Evolutionary conservation across 2,888 invertebrate species (phyloP).

Genomic region (Pecten maximus): DNA sequence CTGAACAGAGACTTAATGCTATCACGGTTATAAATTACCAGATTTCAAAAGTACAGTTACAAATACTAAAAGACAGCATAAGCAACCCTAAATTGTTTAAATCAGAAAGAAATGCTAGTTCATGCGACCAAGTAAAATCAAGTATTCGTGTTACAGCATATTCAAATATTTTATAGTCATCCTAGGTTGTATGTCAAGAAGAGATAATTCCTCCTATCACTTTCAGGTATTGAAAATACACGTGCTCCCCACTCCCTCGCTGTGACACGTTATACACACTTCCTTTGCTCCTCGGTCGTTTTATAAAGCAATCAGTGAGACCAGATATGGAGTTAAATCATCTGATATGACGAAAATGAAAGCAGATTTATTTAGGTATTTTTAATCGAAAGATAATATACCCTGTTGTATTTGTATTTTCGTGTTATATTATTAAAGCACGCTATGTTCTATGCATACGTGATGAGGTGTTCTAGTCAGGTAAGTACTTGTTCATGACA

Average conservation of each 20-base stretch:
- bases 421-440: not conserved
- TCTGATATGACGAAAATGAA: constrained; percentile 18
- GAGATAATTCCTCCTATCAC: not conserved
- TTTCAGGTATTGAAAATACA: not conserved
- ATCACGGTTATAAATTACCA: too few relatives aligned
- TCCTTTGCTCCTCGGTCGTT: not conserved
- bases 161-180: not conserved
- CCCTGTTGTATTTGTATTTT: not conserved
- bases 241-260: not conserved
- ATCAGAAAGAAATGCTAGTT: too few relatives aligned
- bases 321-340: not conserved
- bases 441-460: not conserved
- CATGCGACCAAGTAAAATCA: too few relatives aligned
- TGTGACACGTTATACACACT: not conserved
- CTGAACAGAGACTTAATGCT: too few relatives aligned
- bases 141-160: not conserved
- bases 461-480: not conserved
- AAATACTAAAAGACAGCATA: too few relatives aligned
- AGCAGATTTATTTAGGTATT: not conserved
- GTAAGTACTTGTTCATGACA: not conserved
- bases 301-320: not conserved
- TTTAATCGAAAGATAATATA: not conserved
- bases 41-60: too few relatives aligned
- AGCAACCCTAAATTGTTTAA: too few relatives aligned
- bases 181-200: not conserved